A percentile compares a stretch with the other conserved stretches of the same genome.
phyloP scores from a whole-genome alignment of 2,888 invertebrate species.

The Dromius quadrimaculatus region DNA sequence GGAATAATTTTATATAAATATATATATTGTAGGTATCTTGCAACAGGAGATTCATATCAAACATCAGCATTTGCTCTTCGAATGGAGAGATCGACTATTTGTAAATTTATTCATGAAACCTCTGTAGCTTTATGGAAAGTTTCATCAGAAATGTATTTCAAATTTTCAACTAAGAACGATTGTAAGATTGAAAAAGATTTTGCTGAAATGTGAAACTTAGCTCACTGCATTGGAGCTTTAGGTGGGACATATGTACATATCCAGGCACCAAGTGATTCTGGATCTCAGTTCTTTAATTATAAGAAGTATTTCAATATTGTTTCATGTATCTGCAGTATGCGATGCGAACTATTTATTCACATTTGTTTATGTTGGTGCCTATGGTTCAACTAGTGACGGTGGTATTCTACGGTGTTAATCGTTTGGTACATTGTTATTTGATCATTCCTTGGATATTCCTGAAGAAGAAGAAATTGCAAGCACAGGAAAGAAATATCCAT shows the following conservation, averaged over 20 bases:
- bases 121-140: conserved; percentile 36
- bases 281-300: conserved; percentile 57
- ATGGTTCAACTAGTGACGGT: conserved; percentile 57
- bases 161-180: conserved; percentile 26
- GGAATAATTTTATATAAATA: neutral
- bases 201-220: conserved; percentile 44
- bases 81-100: conserved; percentile 49
- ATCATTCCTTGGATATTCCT: conserved; percentile 35
- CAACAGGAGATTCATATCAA: conserved; percentile 38
- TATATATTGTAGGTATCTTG: neutral
- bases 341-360: conserved; percentile 53
- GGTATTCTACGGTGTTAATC: neutral
- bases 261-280: conserved; percentile 54
- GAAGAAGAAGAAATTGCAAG: conserved; percentile 15
- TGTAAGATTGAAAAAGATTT: conserved; percentile 48
- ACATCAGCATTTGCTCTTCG: conserved; percentile 45
- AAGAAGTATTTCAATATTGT: conserved; percentile 57
- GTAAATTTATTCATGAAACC: conserved; percentile 51
- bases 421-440: conserved; percentile 42
- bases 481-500: conserved; percentile 25
- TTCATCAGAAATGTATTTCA: neutral
- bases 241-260: conserved; percentile 57
- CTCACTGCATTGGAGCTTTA: conserved; percentile 55
- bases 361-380: conserved; percentile 54
- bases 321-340: conserved; percentile 55